These are phyloP conservation scores for Microcaecilia unicolor DNA, from an alignment of 2,797 vertebrate species.

Conservation along the genomic window DNA sequence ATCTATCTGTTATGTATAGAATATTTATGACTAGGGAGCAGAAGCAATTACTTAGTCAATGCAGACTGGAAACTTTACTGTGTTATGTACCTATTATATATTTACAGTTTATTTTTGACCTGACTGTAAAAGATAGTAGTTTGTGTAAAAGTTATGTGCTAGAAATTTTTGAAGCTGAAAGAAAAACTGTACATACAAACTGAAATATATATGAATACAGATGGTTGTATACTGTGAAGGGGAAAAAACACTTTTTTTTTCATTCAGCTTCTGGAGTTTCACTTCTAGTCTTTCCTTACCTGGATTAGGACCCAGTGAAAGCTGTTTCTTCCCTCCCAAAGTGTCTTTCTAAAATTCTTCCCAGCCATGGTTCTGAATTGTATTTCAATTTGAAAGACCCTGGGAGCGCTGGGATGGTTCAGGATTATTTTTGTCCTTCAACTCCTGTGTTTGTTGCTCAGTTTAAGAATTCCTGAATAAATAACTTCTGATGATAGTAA, in stretches of 20 bases:
- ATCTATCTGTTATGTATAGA: too few relatives aligned
- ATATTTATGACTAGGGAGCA: slow-evolving; percentile 21
- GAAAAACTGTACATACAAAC: slow-evolving; percentile 16
- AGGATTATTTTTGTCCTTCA: too few relatives aligned
- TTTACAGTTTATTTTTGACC: slow-evolving; percentile 42
- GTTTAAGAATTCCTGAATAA: too few relatives aligned
- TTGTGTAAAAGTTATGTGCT: slow-evolving; percentile 38
- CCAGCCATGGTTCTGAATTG: too few relatives aligned
- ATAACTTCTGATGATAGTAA: too few relatives aligned
- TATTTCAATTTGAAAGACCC: too few relatives aligned
- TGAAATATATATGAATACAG: slow-evolving; percentile 23
- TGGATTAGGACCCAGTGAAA: slow-evolving; percentile 23
- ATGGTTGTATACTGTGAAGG: slow-evolving; percentile 21
- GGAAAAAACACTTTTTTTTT: slow-evolving; percentile 19
- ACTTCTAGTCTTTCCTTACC: slow-evolving; percentile 20
- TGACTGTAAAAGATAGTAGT: slow-evolving; percentile 12
- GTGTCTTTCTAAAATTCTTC: slow-evolving; percentile 13
- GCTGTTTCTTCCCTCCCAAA: slow-evolving; percentile 20
- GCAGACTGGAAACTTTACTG: slow-evolving; percentile 8
- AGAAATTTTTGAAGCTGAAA: slow-evolving; percentile 39
- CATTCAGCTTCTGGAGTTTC: slow-evolving; percentile 13
- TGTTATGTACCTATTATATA: slow-evolving; percentile 14
- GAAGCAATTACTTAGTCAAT: slow-evolving; percentile 10
- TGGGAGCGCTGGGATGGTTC: too few relatives aligned
- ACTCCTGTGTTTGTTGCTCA: too few relatives aligned